A percentile compares a stretch with the other conserved stretches of the same genome.
Conservation (phyloP, 1,140 invertebrate species). For the Zelostemma sp. region DNA sequence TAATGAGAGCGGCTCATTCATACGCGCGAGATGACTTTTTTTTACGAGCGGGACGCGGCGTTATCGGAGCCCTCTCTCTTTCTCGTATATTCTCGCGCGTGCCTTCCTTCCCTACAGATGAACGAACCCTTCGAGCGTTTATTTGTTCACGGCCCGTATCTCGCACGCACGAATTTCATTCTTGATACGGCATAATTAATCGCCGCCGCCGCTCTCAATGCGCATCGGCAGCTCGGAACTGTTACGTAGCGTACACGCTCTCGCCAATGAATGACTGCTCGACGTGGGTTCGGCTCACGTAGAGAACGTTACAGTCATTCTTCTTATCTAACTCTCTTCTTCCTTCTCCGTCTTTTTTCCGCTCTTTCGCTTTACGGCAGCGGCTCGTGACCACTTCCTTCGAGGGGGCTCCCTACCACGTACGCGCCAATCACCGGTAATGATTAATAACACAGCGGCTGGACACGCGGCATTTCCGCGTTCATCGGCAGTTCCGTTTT, state of each 20-base stretch:
- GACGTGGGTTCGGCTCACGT: constrained; percentile 20
- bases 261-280: constrained; percentile 33
- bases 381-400: constrained; percentile 17
- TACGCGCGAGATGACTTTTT: background rate
- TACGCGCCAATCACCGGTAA: constrained; percentile 11
- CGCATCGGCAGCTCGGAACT: too few species aligned
- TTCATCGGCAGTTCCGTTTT: background rate
- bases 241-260: constrained; percentile 2
- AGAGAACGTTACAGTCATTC: constrained; percentile 35
- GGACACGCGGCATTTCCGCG: background rate
- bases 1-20: constrained; percentile 30
- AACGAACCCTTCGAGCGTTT: background rate
- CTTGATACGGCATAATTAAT: constrained; percentile 19
- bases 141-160: constrained; percentile 9
- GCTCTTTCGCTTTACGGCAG: constrained; percentile 21
- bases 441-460: constrained; percentile 11
- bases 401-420: background rate
- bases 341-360: constrained; percentile 33
- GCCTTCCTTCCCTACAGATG: too few species aligned
- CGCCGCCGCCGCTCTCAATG: background rate
- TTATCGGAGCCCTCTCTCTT: background rate
- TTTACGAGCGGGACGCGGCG: background rate
- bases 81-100: background rate
- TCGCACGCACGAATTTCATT: constrained; percentile 25
- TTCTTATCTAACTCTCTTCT: constrained; percentile 34